Conservation (phyloP, 2,797 vertebrate species). For the Heteromormyrus szaboi region DNA sequence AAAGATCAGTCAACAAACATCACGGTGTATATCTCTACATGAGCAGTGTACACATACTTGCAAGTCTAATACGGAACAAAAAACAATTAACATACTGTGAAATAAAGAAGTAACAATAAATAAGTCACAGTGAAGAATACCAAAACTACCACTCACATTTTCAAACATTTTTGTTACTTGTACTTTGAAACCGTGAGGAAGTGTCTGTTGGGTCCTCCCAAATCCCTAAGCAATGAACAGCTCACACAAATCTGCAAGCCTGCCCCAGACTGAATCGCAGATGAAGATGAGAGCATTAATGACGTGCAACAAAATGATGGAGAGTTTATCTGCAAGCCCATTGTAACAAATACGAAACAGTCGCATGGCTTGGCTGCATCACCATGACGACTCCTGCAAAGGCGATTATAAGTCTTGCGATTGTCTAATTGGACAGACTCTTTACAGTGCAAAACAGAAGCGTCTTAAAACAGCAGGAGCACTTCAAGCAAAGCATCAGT, state of each 20-base stretch:
- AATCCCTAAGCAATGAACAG: neutral
- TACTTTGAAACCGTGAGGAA: neutral
- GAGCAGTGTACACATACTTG: neutral
- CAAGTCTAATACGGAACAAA: neutral
- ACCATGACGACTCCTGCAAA: neutral
- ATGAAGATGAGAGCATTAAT: neutral
- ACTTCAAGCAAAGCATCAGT: neutral
- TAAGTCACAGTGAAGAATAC: neutral
- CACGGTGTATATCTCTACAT: neutral
- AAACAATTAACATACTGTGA: neutral
- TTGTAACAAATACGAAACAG: neutral
- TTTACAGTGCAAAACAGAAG: neutral
- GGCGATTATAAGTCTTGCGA: neutral
- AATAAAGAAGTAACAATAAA: neutral
- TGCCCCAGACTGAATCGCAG: neutral
- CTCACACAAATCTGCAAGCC: neutral
- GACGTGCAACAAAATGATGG: neutral
- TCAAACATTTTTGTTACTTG: neutral
- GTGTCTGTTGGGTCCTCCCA: neutral
- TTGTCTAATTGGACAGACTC: neutral
- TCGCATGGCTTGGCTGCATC: neutral
- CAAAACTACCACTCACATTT: neutral
- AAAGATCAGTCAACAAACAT: neutral
- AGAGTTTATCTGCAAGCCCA: neutral
- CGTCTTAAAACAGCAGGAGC: slow-evolving; percentile 7